Conservation (phyloP, 2,888 invertebrate genomes). For the Ligdia adustata region DNA sequence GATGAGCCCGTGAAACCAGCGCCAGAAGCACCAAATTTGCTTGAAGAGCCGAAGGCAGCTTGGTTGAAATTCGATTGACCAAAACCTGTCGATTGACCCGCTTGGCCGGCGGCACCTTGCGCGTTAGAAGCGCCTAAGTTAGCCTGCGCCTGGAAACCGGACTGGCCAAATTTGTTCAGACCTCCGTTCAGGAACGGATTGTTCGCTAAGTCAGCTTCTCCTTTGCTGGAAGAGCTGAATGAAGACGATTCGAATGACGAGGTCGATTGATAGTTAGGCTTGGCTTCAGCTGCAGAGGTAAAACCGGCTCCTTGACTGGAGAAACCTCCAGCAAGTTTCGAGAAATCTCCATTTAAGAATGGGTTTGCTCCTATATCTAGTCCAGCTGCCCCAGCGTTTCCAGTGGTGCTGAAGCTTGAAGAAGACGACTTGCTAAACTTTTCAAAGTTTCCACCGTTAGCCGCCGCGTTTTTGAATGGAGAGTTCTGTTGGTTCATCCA, state of each 20-base stretch:
- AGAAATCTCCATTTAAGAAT: conserved; percentile 62
- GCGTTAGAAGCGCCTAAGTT: conserved; percentile 13
- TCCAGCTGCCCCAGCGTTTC: conserved; percentile 36
- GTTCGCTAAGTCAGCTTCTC: conserved; percentile 57
- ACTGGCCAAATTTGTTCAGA: conserved; percentile 26
- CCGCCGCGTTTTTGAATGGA: conserved; percentile 77
- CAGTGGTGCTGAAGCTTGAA: conserved; percentile 56
- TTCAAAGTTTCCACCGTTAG: conserved; percentile 56
- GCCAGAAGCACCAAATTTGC: conserved; percentile 46
- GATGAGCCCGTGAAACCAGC: conserved; percentile 68
- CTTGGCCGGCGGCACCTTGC: conserved; percentile 1
- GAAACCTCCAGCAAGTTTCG: conserved; percentile 44
- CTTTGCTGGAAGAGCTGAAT: conserved; percentile 55
- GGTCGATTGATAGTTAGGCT: conserved; percentile 47
- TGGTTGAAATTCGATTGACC: conserved; percentile 29
- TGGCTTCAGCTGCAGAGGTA: conserved; percentile 26
- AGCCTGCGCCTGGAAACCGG: conserved; percentile 30
- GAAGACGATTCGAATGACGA: conserved; percentile 59
- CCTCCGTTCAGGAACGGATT: conserved; percentile 62
- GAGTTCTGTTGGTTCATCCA: conserved; percentile 85
- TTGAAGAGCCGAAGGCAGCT: conserved; percentile 38
- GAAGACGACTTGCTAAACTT: conserved; percentile 64
- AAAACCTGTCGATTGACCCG: conserved; percentile 26
- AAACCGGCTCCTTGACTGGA: conserved; percentile 30
- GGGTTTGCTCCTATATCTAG: conserved; percentile 57